These are phyloP conservation scores for Vicugna pacos DNA, from an alignment of 2,113 vertebrate genomes.

Conservation along the genomic window DNA sequence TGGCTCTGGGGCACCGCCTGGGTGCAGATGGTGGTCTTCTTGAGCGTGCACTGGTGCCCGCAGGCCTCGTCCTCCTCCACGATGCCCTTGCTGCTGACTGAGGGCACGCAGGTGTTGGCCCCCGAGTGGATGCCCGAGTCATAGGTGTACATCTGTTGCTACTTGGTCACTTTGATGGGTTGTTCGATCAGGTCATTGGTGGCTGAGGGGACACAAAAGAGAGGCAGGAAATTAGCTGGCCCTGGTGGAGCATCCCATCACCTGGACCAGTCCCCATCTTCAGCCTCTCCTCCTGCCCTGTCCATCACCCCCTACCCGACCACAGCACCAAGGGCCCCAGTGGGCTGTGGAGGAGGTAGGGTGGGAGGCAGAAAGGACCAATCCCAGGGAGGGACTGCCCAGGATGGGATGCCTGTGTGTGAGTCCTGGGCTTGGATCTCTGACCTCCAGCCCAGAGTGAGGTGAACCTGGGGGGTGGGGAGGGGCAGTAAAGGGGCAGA, in stretches of 20 bases:
- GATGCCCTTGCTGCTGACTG: conserved; percentile 89
- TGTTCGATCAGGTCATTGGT: conserved; percentile 90
- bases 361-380: background rate
- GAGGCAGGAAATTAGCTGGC: background rate
- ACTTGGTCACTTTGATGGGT: conserved; percentile 95
- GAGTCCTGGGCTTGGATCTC: background rate
- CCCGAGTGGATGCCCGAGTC: conserved; percentile 97
- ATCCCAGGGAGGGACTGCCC: background rate
- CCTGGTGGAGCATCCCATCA: background rate
- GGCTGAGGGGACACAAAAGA: conserved; percentile 71
- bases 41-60: conserved; percentile 89
- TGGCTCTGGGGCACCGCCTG: conserved; percentile 84
- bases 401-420: too few relatives aligned
- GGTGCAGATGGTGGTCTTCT: conserved; percentile 88
- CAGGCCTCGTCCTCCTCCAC: conserved; percentile 90
- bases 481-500: background rate
- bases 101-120: conserved; percentile 92
- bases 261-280: background rate
- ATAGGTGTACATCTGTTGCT: conserved; percentile 96
- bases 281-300: background rate
- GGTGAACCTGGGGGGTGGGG: fast-evolving
- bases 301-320: background rate
- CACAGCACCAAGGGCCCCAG: background rate
- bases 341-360: too few relatives aligned
- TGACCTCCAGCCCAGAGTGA: background rate